Evolutionary conservation across 2,888 invertebrate genomes (phyloP).

Genomic region (Mimachlamys varia): DNA sequence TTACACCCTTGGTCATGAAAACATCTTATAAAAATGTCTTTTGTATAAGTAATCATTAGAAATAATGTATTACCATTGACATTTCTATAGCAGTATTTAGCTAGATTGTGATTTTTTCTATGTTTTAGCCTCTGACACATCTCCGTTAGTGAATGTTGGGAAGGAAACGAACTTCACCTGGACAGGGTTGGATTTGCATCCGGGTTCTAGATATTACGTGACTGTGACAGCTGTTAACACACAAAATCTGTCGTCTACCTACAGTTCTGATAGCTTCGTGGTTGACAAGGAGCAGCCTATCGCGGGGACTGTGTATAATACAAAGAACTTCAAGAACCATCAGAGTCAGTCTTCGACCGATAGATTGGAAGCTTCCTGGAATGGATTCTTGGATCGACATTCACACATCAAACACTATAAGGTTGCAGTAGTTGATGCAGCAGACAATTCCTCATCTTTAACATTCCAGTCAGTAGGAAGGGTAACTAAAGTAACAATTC

Average conservation of each 20-base stretch:
- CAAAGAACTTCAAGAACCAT: constrained; percentile 50
- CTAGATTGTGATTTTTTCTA: not conserved
- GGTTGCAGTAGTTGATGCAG: constrained; percentile 44
- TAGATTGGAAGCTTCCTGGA: constrained; percentile 57
- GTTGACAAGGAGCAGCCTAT: constrained; percentile 59
- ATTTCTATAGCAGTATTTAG: not conserved
- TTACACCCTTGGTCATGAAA: too few relatives aligned
- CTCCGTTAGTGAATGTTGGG: constrained; percentile 40
- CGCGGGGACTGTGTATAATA: constrained; percentile 61
- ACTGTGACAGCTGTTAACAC: constrained; percentile 56
- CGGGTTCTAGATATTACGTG: constrained; percentile 57
- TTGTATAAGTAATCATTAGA: not conserved
- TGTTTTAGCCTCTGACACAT: constrained; percentile 51
- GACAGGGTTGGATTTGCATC: constrained; percentile 43
- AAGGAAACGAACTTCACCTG: constrained; percentile 44
- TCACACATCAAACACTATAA: constrained; percentile 53
- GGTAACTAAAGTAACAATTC: constrained; percentile 42
- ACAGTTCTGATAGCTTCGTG: constrained; percentile 57
- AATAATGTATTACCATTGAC: not conserved
- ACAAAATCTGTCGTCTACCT: constrained; percentile 52
- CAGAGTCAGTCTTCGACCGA: constrained; percentile 50
- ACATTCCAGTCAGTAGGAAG: constrained; percentile 49
- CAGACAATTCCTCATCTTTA: not conserved
- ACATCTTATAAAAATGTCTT: too few relatives aligned
- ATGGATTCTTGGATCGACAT: constrained; percentile 60